phyloP scores from a whole-genome alignment of 2,888 invertebrate genomes.

The Onchidella celtica region DNA sequence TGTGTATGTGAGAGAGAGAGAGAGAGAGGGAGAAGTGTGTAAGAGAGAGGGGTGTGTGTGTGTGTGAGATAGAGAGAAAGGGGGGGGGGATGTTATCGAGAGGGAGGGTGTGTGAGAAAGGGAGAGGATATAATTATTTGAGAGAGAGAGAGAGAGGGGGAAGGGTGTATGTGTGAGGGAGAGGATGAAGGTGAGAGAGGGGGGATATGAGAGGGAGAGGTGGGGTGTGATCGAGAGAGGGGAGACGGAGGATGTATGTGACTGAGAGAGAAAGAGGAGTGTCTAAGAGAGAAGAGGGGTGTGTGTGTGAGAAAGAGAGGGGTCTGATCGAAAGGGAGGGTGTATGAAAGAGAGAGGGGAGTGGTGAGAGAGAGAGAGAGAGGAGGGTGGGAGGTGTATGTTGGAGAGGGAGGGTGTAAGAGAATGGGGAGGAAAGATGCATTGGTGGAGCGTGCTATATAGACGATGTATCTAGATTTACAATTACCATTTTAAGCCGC shows the following conservation, averaged over 20 bases:
- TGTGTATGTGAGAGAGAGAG: not conserved
- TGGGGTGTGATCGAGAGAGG: not conserved
- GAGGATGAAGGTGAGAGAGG: slow-evolving; percentile 1
- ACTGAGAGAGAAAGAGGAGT: not conserved
- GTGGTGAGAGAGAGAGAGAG: not conserved
- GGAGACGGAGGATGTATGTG: not conserved
- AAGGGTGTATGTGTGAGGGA: slow-evolving; percentile 13
- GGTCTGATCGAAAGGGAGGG: too few relatives aligned
- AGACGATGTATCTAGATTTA: too few relatives aligned
- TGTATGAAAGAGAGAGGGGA: too few relatives aligned
- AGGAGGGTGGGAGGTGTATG: not conserved
- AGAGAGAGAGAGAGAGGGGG: slow-evolving; percentile 8
- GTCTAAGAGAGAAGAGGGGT: too few relatives aligned
- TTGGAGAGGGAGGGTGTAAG: too few relatives aligned
- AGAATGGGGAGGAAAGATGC: not conserved
- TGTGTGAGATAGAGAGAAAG: too few relatives aligned
- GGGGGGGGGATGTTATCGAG: too few relatives aligned
- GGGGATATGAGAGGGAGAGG: slow-evolving; percentile 6
- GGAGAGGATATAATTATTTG: not conserved
- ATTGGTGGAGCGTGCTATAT: not conserved
- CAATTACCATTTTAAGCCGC: too few relatives aligned
- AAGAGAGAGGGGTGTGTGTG: too few relatives aligned
- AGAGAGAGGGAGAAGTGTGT: slow-evolving; percentile 32
- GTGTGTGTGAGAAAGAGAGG: too few relatives aligned
- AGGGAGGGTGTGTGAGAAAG: too few relatives aligned